Percentiles rank a stretch among this genome's conserved stretches.
Conservation (phyloP, 2,113 vertebrate genomes). For the Hipposideros armiger region DNA sequence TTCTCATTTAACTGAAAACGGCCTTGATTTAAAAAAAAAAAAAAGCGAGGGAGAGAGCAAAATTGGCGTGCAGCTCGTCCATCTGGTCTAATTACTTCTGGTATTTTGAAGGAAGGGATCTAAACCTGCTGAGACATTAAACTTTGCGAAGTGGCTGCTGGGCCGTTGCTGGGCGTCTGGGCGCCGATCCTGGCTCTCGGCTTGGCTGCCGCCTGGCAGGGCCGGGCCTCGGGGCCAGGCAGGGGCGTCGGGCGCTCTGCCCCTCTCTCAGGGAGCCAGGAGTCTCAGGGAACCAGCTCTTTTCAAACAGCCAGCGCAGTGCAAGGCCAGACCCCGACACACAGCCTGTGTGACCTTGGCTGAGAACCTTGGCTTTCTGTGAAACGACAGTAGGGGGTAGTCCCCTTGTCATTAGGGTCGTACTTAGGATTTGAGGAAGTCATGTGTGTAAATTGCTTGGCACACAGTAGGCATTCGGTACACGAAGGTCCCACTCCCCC, state of each 20-base stretch:
- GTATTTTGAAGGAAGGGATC: slow-evolving; percentile 80
- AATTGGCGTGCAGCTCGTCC: slow-evolving; percentile 81
- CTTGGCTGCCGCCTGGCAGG: background rate
- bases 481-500: background rate
- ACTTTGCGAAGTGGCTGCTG: slow-evolving; percentile 73
- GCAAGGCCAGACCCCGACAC: background rate
- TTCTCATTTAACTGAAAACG: slow-evolving; percentile 86
- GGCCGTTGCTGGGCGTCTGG: background rate
- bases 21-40: slow-evolving; percentile 77
- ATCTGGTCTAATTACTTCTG: slow-evolving; percentile 86
- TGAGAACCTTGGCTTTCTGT: background rate
- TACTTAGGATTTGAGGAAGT: background rate
- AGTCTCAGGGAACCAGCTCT: background rate
- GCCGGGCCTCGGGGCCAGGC: fast-evolving
- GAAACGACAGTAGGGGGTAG: background rate
- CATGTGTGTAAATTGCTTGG: background rate
- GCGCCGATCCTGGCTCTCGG: too few relatives aligned
- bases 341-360: fast-evolving
- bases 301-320: background rate
- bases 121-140: slow-evolving; percentile 82
- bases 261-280: background rate
- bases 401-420: too few relatives aligned
- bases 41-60: slow-evolving; percentile 54
- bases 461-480: fast-evolving
- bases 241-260: background rate